Conservation (phyloP, 1,140 invertebrate genomes). For the Sipha flava region DNA sequence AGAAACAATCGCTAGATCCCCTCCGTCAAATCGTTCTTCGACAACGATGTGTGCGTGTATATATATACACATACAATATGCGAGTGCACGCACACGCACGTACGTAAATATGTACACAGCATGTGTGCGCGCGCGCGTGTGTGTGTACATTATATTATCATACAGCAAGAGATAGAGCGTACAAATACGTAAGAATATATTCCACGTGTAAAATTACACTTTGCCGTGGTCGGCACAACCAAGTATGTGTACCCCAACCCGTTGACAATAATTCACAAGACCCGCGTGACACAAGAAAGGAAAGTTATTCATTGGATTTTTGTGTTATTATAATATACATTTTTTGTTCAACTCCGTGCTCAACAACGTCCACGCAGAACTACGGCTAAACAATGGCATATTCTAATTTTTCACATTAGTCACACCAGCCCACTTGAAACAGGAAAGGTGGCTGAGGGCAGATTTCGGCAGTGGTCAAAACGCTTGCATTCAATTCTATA, state of each 20-base stretch:
- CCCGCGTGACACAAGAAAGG: neutral
- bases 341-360: neutral
- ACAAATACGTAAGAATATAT: neutral
- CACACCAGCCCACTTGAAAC: slow-evolving; percentile 11
- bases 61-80: neutral
- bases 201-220: neutral
- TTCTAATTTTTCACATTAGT: slow-evolving; percentile 19
- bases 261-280: neutral
- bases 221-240: neutral
- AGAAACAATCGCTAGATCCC: slow-evolving; percentile 18
- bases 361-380: neutral
- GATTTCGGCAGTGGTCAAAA: neutral
- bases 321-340: neutral
- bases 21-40: slow-evolving; percentile 1
- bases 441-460: neutral
- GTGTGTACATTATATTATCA: neutral
- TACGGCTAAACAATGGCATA: neutral
- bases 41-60: neutral
- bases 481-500: neutral
- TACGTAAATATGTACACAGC: neutral
- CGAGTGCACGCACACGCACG: neutral
- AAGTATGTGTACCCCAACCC: neutral
- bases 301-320: slow-evolving; percentile 12
- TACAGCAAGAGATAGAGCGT: neutral
- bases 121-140: neutral